Evolutionary conservation across 2,797 vertebrate species (phyloP).

Genomic region (Syngnathus rostellatus): DNA sequence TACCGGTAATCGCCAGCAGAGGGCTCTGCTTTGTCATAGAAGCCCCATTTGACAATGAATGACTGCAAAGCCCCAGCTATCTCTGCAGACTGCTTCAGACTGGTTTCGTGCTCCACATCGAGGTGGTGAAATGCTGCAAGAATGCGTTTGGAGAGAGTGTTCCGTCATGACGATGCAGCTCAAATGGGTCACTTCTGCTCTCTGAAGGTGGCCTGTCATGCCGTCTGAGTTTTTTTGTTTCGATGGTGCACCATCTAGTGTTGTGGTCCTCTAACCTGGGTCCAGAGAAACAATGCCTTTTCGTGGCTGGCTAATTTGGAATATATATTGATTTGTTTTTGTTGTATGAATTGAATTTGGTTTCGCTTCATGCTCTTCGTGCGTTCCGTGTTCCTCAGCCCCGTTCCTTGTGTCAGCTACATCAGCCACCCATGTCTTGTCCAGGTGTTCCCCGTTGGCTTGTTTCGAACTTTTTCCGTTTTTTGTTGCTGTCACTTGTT

Average conservation of each 20-base stretch:
- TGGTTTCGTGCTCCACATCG: slow-evolving; percentile 54
- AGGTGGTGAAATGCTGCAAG: slow-evolving; percentile 19
- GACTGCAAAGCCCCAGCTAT: slow-evolving; percentile 20
- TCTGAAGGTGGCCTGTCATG: background rate
- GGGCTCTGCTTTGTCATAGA: slow-evolving; percentile 38
- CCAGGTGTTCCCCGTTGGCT: no score
- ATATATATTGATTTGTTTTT: no score
- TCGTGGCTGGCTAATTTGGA: no score
- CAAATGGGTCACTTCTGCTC: background rate
- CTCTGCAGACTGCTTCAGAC: slow-evolving; percentile 61
- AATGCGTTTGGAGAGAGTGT: background rate
- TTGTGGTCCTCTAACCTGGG: background rate
- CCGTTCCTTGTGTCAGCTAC: no score
- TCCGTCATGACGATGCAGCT: background rate
- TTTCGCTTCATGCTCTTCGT: no score
- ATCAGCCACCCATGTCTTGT: no score
- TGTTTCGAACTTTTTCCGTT: no score
- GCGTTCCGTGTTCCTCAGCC: no score
- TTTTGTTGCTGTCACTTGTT: no score
- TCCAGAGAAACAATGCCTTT: background rate
- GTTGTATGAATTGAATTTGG: no score
- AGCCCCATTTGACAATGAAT: slow-evolving; percentile 15
- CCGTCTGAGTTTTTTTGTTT: background rate
- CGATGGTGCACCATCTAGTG: background rate
- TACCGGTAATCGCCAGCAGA: slow-evolving; percentile 55